phyloP scores from a whole-genome alignment of 2,888 invertebrate genomes.

The Noctua fimbriata region DNA sequence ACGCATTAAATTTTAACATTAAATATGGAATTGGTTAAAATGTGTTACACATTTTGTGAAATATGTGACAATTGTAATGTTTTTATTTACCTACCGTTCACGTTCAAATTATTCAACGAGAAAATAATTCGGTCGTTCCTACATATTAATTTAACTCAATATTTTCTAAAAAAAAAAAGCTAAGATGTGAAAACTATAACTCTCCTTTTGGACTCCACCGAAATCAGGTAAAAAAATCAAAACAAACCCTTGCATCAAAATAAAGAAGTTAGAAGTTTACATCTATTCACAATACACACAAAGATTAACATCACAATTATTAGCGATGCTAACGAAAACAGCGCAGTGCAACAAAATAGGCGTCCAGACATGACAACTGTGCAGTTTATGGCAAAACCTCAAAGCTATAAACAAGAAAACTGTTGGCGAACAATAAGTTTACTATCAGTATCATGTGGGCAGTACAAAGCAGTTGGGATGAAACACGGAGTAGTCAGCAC shows the following conservation, averaged over 20 bases:
- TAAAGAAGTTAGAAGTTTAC: not conserved
- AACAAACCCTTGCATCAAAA: not conserved
- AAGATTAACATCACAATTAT: slow-evolving; percentile 35
- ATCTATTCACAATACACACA: not conserved
- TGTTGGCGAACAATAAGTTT: slow-evolving; percentile 68
- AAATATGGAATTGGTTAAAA: slow-evolving; percentile 17
- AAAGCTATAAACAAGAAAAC: slow-evolving; percentile 68
- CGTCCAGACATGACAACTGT: slow-evolving; percentile 58
- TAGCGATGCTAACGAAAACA: slow-evolving; percentile 36
- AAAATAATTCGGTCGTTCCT: too few relatives aligned
- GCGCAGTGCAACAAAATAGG: slow-evolving; percentile 54
- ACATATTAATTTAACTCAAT: not conserved
- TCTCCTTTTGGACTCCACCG: not conserved
- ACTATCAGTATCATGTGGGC: slow-evolving; percentile 68
- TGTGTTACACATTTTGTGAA: slow-evolving; percentile 6
- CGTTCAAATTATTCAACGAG: not conserved
- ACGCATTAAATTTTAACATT: slow-evolving; percentile 17
- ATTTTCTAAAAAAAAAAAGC: not conserved
- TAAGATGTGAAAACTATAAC: not conserved
- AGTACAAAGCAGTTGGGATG: slow-evolving; percentile 58
- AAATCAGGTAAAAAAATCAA: not conserved
- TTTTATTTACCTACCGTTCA: not conserved
- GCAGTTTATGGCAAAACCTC: slow-evolving; percentile 61
- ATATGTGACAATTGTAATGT: not conserved
- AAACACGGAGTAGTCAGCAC: slow-evolving; percentile 3